These are phyloP conservation scores for Formica selysi DNA, from an alignment of 1,140 invertebrate species.

Conservation along the genomic window DNA sequence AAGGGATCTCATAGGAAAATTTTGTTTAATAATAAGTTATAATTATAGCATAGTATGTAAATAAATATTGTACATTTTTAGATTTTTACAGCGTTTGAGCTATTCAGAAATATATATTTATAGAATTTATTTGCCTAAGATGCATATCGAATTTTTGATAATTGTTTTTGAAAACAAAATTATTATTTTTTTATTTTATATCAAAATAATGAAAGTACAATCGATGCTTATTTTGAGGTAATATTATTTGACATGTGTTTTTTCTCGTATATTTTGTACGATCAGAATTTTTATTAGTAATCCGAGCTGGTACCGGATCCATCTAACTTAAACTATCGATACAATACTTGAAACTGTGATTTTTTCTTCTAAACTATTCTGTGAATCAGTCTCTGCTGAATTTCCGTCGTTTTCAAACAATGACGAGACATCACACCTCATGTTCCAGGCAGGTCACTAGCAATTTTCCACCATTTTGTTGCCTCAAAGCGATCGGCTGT, in stretches of 20 bases:
- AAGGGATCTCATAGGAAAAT: no score
- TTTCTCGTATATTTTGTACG: background rate
- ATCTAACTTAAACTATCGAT: conserved; percentile 15
- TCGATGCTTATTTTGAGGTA: background rate
- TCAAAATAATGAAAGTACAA: background rate
- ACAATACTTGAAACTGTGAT: background rate
- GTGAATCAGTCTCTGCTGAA: background rate
- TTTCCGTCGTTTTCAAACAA: background rate
- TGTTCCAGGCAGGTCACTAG: background rate
- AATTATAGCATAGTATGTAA: background rate
- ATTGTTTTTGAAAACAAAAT: background rate
- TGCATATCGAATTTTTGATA: no score
- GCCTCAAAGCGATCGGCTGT: conserved; percentile 18
- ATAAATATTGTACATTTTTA: no score
- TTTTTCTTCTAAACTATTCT: background rate
- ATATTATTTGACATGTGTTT: background rate
- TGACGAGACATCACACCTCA: background rate
- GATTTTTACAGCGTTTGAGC: no score
- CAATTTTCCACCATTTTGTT: conserved; percentile 11
- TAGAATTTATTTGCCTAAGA: no score
- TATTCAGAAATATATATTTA: no score
- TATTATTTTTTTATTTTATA: background rate
- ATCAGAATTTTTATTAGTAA: background rate
- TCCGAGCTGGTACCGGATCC: background rate
- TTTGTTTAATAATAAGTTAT: no score